Conservation (phyloP, 2,888 invertebrate genomes). For the Polymixis flavicincta region DNA sequence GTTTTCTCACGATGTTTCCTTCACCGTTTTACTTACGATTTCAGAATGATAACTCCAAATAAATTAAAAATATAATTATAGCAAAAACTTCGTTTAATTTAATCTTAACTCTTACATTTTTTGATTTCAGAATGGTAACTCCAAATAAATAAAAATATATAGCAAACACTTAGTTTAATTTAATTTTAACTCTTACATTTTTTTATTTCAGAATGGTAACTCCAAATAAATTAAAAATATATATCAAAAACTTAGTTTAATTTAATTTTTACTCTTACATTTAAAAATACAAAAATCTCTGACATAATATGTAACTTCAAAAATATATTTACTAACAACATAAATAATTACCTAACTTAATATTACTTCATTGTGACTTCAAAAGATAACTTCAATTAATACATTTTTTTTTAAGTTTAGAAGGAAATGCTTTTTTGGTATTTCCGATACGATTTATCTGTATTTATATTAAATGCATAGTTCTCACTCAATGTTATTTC, state of each 20-base stretch:
- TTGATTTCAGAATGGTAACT: too few relatives aligned
- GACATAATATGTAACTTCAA: constrained; percentile 36
- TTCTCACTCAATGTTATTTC: constrained; percentile 2
- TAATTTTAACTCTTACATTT: too few relatives aligned
- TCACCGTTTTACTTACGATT: background rate
- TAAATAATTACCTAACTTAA: constrained; percentile 44
- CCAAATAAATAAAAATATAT: too few relatives aligned
- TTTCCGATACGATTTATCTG: background rate
- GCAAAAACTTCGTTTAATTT: too few relatives aligned
- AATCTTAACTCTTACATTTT: too few relatives aligned
- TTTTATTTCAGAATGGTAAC: too few relatives aligned
- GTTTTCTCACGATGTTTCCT: too few relatives aligned
- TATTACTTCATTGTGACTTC: constrained; percentile 37
- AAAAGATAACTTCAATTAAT: background rate
- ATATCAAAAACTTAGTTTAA: constrained; percentile 9
- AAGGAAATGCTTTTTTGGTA: background rate
- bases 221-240: constrained; percentile 1
- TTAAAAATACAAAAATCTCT: constrained; percentile 45
- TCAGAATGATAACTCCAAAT: too few relatives aligned
- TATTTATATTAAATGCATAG: background rate
- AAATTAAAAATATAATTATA: too few relatives aligned
- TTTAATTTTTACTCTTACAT: constrained; percentile 15
- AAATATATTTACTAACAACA: constrained; percentile 36
- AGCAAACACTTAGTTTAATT: too few relatives aligned
- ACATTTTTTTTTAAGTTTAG: background rate